Base-by-base conservation (phyloP, 2,797 vertebrate species). In the Smutsia gigantea region DNA sequence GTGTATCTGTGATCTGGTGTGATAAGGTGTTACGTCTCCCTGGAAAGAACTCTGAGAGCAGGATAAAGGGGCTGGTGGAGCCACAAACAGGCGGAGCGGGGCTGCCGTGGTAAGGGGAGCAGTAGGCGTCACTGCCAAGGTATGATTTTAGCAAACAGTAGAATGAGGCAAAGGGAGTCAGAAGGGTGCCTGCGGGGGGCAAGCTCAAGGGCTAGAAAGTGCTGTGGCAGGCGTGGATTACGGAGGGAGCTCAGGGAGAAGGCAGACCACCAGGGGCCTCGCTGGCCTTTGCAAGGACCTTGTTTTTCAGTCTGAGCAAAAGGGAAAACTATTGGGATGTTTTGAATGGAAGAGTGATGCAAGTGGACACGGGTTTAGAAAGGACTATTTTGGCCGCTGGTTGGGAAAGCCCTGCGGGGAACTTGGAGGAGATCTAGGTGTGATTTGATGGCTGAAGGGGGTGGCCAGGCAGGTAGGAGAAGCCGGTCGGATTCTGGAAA, bases 91-190 rank as follows among this genome's bases (percentile, higher is more conserved):
- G 55, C 27, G 7, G 31, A 11, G 3, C 79, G n/a, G 15, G 39
- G 34, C 10, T 69, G 49, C 19, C 5, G 0, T 7, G 13, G 7
- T 4, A 14, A 75, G 31, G 13, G 14, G 31, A 11, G 0, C 18
- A 29, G 21, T 7, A 15, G 46, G 39, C 51, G 0, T 53, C 59
- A n/a, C 8, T 42, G 27, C 5, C 14, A n/a, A 21, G 13, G 34
- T 59, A 4, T n/a, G 71, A 66, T 68, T 75, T 83, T 49, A 49
- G 11, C 27, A 66, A 63, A 12, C 12, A 34, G 19, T 31, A 72
- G 39, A 79, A 63, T 46, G 93, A 83, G 71, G 21, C 17, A 23
- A 34, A 68, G 64, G 4, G 57, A n/a, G 39, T 95, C 23, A 46
- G 6, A 12, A 37, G 29, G 66, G 23, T 63, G 64, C 59, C 11